A percentile compares a stretch with the other conserved stretches of the same genome.
Conservation (phyloP, 2,797 vertebrate species). For the Ptychadena robeensis region DNA sequence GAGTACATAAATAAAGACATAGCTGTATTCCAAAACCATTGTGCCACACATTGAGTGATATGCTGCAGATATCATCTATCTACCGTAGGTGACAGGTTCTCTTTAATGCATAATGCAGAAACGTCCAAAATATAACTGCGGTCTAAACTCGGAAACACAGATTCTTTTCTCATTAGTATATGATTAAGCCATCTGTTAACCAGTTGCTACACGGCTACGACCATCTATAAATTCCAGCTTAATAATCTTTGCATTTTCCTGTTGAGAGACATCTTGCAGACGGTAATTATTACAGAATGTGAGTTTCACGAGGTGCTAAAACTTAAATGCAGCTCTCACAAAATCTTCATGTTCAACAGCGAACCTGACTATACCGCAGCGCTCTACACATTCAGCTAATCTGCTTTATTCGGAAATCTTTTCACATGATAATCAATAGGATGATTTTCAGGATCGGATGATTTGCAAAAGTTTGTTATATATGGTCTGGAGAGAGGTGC, state of each 20-base stretch:
- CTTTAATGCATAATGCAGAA: neutral
- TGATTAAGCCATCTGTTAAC: conserved; percentile 39
- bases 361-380: conserved; percentile 30
- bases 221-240: conserved; percentile 33
- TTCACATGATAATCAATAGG: conserved; percentile 30
- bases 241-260: conserved; percentile 47
- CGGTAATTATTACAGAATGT: conserved; percentile 55
- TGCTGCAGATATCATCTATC: neutral
- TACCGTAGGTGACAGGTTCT: neutral
- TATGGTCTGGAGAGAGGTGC: neutral
- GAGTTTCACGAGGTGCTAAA: conserved; percentile 59
- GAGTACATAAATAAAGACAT: no score
- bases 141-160: neutral
- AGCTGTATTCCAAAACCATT: neutral
- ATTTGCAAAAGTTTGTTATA: conserved; percentile 8
- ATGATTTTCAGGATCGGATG: neutral
- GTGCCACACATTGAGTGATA: neutral
- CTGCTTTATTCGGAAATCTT: conserved; percentile 43
- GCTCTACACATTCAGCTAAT: neutral
- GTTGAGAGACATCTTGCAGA: conserved; percentile 57
- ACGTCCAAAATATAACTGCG: neutral
- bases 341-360: conserved; percentile 44
- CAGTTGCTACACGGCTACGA: conserved; percentile 19
- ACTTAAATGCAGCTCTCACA: conserved; percentile 48
- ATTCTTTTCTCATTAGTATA: neutral